Conservation (phyloP, 2,797 vertebrate species). For the Onychomys torridus region DNA sequence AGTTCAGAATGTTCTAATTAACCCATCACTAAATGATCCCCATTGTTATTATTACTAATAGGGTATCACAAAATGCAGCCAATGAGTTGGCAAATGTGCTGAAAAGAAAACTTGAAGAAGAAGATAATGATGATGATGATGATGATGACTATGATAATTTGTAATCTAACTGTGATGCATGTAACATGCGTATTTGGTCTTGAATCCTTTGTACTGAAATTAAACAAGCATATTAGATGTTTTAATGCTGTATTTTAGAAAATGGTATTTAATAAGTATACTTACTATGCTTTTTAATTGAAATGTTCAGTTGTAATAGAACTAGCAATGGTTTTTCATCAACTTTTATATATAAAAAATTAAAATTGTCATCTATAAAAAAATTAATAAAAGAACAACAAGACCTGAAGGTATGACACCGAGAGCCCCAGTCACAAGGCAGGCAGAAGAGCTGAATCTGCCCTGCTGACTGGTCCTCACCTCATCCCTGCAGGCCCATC, state of each 20-base stretch:
- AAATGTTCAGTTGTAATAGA: conserved; percentile 68
- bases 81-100: conserved; percentile 87
- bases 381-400: neutral
- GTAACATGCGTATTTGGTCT: conserved; percentile 40
- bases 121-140: conserved; percentile 89
- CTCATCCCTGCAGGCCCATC: neutral
- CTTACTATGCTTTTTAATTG: conserved; percentile 37
- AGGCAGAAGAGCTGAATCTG: neutral
- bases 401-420: neutral
- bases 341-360: conserved; percentile 74
- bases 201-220: conserved; percentile 50
- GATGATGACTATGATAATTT: conserved; percentile 94
- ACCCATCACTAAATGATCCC: conserved; percentile 95
- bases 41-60: conserved; percentile 97
- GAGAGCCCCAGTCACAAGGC: neutral
- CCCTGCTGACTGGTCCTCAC: neutral
- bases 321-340: conserved; percentile 65
- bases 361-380: conserved; percentile 65
- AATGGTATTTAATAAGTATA: conserved; percentile 59
- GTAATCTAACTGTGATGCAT: conserved; percentile 59
- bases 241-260: conserved; percentile 65
- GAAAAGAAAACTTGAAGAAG: conserved; percentile 97
- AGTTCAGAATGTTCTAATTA: conserved; percentile 96
- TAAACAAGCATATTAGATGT: conserved; percentile 67
- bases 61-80: conserved; percentile 91